phyloP scores from a whole-genome alignment of 2,797 vertebrate species.

The Pagetopsis macropterus region DNA sequence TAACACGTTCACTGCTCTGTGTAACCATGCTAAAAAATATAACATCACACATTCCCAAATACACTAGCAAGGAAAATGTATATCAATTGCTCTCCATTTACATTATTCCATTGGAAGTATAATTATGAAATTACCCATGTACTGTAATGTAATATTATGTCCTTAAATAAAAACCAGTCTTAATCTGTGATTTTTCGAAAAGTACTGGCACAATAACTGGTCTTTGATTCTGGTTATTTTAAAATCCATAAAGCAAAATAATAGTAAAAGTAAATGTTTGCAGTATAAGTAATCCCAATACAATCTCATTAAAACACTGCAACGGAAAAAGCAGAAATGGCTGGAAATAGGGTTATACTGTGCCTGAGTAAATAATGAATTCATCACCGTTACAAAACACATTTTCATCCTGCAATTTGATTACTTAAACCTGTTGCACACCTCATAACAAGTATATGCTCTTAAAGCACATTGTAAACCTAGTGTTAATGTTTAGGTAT shows the following conservation, averaged over 20 bases:
- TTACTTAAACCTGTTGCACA: conserved; percentile 33
- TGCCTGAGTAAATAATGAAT: conserved; percentile 12
- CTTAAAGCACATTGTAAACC: conserved; percentile 1
- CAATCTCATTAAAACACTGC: conserved; percentile 12
- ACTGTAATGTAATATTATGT: background rate
- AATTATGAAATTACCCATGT: conserved; percentile 6
- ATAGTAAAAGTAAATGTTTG: conserved; percentile 6
- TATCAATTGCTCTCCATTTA: conserved; percentile 16
- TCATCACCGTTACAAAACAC: background rate
- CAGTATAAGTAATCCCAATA: background rate
- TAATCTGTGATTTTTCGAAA: background rate
- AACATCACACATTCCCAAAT: background rate
- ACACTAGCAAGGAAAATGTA: background rate
- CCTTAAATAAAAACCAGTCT: background rate
- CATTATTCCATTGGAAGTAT: conserved; percentile 6
- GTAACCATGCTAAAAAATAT: conserved; percentile 4
- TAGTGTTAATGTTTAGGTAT: conserved; percentile 2
- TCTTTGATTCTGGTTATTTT: conserved; percentile 18
- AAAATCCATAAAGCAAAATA: conserved; percentile 2
- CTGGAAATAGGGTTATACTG: background rate
- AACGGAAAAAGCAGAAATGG: conserved; percentile 9
- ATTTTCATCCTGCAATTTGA: background rate
- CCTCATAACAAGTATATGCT: conserved; percentile 12
- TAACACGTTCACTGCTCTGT: conserved; percentile 50
- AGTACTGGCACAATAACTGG: background rate